A percentile compares a stretch with the other conserved stretches of the same genome.
Evolutionary conservation across 2,797 vertebrate genomes (phyloP).

Genomic region (Pipistrellus pipistrellus): DNA sequence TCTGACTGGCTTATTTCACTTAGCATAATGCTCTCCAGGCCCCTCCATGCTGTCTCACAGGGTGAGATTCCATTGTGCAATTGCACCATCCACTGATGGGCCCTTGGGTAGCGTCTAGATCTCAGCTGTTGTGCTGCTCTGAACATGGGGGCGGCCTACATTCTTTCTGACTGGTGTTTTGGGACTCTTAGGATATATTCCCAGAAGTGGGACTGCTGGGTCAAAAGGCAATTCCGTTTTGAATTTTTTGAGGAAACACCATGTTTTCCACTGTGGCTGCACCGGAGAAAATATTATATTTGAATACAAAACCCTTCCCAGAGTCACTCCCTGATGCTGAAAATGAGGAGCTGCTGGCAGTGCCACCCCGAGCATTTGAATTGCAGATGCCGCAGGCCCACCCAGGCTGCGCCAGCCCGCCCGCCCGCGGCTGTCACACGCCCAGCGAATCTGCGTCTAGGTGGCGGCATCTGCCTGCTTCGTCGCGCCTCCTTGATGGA

Average conservation of each 20-base stretch:
- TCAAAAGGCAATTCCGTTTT: background rate
- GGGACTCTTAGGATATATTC: background rate
- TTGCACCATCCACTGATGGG: background rate
- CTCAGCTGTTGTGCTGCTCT: background rate
- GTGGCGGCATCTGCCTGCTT: background rate
- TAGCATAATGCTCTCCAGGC: background rate
- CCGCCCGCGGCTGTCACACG: background rate
- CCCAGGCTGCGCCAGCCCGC: background rate
- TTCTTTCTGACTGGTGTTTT: background rate
- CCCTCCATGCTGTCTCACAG: background rate
- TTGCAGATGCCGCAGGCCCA: rapidly evolving
- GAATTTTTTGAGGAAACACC: background rate
- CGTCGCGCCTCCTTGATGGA: background rate
- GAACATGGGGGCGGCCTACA: background rate
- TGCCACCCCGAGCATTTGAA: background rate
- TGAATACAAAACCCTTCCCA: conserved; percentile 8
- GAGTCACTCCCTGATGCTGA: background rate
- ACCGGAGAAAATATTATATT: background rate
- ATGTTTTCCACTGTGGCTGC: background rate
- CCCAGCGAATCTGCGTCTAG: background rate
- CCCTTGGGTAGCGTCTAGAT: background rate
- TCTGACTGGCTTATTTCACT: background rate
- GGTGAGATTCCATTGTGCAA: background rate
- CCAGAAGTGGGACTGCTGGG: background rate
- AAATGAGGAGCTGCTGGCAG: background rate